Evolutionary conservation across 2,113 vertebrate species (phyloP), one percentile per base, ranked within the genome.

Genomic region (Sapajus apella): DNA sequence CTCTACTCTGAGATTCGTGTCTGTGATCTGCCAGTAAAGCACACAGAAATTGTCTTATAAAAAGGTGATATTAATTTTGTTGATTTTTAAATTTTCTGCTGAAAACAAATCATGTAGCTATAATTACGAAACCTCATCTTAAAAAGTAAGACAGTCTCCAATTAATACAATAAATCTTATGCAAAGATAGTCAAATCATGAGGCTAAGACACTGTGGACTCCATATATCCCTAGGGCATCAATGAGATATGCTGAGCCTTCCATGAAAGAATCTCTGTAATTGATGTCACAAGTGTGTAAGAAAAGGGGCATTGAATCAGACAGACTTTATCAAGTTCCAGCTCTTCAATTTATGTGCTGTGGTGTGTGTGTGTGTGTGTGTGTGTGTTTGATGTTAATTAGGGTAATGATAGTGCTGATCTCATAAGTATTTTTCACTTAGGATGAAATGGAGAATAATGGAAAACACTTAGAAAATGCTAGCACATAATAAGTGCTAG

Each of bases 41-140:
- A 56, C 47, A 81, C 25, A 80, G 40, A 61, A 87, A 45, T 27
- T 91, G 21, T 86, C 32, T 82, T 68, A 93, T 23, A 5, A 47
- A 94, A 90, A 75, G 32, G 37, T 90, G 30, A 52, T 40, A 47
- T 10, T 85, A 47, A 61, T 70, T 90, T 77, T 80, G 3, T 52
- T 93, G 50, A 50, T 45, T 81, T 92, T 95, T 4, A 88, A 64
- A 30, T 43, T 80, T 83, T 83, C 70, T 27, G 20, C 40, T 87
- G 82, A 61, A 97, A 94, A 80, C 72, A 95, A 96, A 45, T 85
- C 83, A 16, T 79, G 10, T 35, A 20, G 47, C 21, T 93, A 9
- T 80, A 94, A 79, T 93, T 32, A 90, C 37, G 61, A 80, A 90
- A 73, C 5, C 1, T 64, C 9, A n/a, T 18, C n/a, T 70, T 80